Evolutionary conservation across 2,797 vertebrate genomes (phyloP), one percentile per base, ranked within the genome.

Genomic region (Diglossa cyanea): DNA sequence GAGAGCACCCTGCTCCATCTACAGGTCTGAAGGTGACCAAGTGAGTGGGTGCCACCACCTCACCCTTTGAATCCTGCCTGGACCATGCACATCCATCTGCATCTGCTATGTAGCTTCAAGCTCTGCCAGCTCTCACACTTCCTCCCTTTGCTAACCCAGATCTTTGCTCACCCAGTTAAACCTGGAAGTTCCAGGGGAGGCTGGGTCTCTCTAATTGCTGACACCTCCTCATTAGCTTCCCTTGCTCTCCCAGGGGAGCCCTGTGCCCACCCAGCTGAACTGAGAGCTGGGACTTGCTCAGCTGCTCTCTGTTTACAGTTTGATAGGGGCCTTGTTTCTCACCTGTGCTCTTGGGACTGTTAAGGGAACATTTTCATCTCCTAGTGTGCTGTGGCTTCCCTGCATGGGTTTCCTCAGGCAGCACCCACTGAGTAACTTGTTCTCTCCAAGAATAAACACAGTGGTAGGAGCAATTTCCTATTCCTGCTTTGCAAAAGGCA

Each of bases 151-250:
- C 51, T 61, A 76, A 61, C 31, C n/a, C 44, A 76, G 20, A 60
- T 81, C 76, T 90, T 73, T 62, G 33, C 40, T 92, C 45, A 26
- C 0, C 1, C 44, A 57, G 45, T 50, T 87, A 74, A 89, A 79
- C 74, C 66, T 86, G 24, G 44, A 50, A 54, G 26, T 17, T 85
- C 63, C 55, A 60, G 26, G 45, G 53, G 53, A 92, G 26, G 25
- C 55, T 88, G 80, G 25, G 33, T 81, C 11, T 74, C 44, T 77
- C 74, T 93, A 37, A 78, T 82, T 92, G 62, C 76, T 47, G 47
- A 82, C 60, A 91, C 33, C 80, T 92, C 76, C 76, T 87, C 88
- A 40, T 94, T 75, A 93, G 47, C 60, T 87, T 87, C 44, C 58
- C 23, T 51, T 81, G 67, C 39, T 37, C 66, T 88, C 77, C 51